Conservation (phyloP, 1,140 invertebrate genomes). For the Brachionus manjavacas region DNA sequence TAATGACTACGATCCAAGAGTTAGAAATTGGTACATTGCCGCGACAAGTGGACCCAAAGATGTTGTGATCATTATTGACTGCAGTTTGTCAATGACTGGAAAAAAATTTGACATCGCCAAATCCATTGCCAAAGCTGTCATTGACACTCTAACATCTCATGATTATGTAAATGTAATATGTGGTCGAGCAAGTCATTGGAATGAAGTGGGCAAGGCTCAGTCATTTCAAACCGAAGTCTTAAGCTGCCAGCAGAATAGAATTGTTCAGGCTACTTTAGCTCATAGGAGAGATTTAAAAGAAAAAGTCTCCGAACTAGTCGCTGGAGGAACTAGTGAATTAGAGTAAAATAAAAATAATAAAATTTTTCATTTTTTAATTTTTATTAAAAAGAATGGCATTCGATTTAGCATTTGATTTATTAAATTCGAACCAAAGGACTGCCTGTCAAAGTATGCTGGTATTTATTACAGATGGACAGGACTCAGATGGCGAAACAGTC, state of each 20-base stretch:
- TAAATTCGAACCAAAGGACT: conserved; percentile 52
- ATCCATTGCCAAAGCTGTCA: conserved; percentile 58
- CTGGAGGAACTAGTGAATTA: conserved; percentile 57
- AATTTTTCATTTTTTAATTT: neutral
- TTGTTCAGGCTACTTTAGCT: conserved; percentile 57
- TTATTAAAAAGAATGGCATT: conserved; percentile 52
- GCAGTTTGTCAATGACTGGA: conserved; percentile 55
- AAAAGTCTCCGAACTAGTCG: conserved; percentile 54
- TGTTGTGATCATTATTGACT: conserved; percentile 58
- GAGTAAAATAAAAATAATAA: conserved; percentile 47
- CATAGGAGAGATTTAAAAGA: conserved; percentile 58
- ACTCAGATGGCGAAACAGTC: conserved; percentile 58
- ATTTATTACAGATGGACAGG: conserved; percentile 58
- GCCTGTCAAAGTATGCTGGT: conserved; percentile 58
- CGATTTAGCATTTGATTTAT: conserved; percentile 54
- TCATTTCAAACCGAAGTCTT: conserved; percentile 53
- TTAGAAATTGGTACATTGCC: conserved; percentile 58
- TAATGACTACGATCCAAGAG: conserved; percentile 58
- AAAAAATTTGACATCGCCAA: conserved; percentile 58
- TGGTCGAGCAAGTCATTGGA: conserved; percentile 58
- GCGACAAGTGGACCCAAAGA: conserved; percentile 59
- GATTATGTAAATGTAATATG: conserved; percentile 59
- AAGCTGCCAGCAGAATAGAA: conserved; percentile 54
- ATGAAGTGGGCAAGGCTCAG: conserved; percentile 53
- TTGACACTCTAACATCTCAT: conserved; percentile 57